Base-by-base conservation (phyloP, 2,797 vertebrate genomes). In the Neoniphon sammara region DNA sequence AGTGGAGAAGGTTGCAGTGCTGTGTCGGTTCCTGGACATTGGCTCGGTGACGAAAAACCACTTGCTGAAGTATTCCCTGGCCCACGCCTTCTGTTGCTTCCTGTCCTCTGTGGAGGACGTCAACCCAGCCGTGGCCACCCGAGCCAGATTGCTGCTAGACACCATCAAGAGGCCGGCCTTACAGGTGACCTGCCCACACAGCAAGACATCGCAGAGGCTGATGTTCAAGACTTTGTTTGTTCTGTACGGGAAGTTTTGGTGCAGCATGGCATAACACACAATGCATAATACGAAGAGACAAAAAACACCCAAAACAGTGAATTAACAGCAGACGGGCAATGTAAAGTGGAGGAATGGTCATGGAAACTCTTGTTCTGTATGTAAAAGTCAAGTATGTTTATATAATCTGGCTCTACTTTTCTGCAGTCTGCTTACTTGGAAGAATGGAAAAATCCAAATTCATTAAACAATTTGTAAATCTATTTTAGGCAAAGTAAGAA, bases 11-110 rank as follows among this genome's bases (percentile, higher is more conserved):
- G 97, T 99, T 18, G 98, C 97, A 0, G 97, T 99, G 10, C 90
- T 99, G 76, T 99, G 98, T 88, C 95, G 98, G 12, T 99, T 99
- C 92, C 94, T 99, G 94, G 98, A 99, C 90, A 98, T 99, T 59
- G 93, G 96, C 15, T 97, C 98, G 0, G 96, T 99, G 85, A 98
- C 96, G 14, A 99, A 98, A 93, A 99, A 98, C 91, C 98, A 99
- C 85, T 75, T 98, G 66, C 92, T 99, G 77, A 99, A 99, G 85
- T 99, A 99, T 64, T 96, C 97, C 0, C 87, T 99, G 88, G 97
- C 98, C 6, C 98, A 99, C 0, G 96, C 97, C 23, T 99, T 99
- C 93, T 99, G 98, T 94, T 98, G 97, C 92, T 97, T 99, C 82
- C 92, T 99, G 91, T 95, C 97, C 3, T 96, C 97, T 0, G 95